These are phyloP conservation scores for Platysternon megacephalum DNA, from an alignment of 2,113 vertebrate species.

Conservation along the genomic window DNA sequence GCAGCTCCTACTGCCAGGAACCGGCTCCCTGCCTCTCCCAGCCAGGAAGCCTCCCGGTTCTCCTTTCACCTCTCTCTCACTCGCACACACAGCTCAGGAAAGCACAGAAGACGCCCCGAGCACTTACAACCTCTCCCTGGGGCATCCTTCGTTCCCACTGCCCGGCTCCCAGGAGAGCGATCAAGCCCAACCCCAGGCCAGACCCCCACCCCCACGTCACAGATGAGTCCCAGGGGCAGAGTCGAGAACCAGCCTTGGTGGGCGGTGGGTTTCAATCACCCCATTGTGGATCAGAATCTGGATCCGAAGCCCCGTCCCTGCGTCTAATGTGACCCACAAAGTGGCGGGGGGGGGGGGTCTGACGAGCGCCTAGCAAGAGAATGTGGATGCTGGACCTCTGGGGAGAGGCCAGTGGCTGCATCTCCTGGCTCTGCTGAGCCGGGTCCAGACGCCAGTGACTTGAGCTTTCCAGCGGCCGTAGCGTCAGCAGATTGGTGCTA, in stretches of 20 bases:
- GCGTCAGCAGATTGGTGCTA: not conserved
- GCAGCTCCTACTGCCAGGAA: not conserved
- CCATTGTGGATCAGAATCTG: not conserved
- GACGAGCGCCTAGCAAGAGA: not conserved
- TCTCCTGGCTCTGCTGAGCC: not conserved
- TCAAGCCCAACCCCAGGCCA: not conserved
- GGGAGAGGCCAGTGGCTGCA: not conserved
- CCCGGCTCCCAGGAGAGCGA: not conserved
- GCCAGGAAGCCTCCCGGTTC: no score
- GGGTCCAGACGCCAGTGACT: not conserved
- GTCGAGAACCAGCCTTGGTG: no score
- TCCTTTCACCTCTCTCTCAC: no score
- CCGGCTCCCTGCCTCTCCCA: no score
- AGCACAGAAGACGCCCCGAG: not conserved
- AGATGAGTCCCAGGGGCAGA: not conserved
- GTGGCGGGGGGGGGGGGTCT: no score
- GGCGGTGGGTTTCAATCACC: no score
- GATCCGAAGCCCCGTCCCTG: not conserved
- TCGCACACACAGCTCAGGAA: no score
- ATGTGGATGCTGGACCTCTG: not conserved
- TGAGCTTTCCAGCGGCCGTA: no score
- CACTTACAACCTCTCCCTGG: not conserved
- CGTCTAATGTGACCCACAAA: not conserved
- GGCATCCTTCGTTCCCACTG: not conserved
- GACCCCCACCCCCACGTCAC: not conserved